Conservation (phyloP, 1,140 invertebrate species). For the Spodoptera litura region DNA sequence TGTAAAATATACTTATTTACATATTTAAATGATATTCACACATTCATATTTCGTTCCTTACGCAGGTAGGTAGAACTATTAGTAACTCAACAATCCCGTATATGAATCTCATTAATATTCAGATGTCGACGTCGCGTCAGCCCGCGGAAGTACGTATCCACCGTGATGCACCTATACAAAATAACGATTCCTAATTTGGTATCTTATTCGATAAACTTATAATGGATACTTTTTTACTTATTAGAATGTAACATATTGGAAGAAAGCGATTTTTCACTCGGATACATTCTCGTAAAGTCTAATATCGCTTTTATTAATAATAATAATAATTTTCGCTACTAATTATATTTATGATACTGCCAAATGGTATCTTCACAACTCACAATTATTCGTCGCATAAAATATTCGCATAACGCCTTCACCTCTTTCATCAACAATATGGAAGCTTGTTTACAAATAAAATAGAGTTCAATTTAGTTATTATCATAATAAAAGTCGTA, state of each 20-base stretch:
- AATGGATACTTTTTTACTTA: not conserved
- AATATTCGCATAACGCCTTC: not conserved
- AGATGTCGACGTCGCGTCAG: not conserved
- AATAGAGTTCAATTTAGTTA: constrained; percentile 63
- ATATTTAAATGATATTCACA: not conserved
- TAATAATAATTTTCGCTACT: constrained; percentile 26
- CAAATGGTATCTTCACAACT: constrained; percentile 10
- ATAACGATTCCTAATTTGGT: constrained; percentile 25
- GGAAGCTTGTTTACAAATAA: constrained; percentile 20
- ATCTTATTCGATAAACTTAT: constrained; percentile 25
- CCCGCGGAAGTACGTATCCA: constrained; percentile 6
- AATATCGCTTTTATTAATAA: not conserved
- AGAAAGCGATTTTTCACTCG: not conserved
- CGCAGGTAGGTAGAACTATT: not conserved
- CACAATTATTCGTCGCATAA: constrained; percentile 2
- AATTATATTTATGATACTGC: not conserved
- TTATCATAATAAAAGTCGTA: constrained; percentile 86
- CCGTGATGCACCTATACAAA: not conserved
- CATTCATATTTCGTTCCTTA: not conserved
- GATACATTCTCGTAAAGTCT: constrained; percentile 4
- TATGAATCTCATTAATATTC: constrained; percentile 29
- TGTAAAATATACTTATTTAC: too few species aligned
- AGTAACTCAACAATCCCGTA: constrained; percentile 20
- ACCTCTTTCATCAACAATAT: constrained; percentile 17
- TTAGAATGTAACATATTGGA: constrained; percentile 3